Evolutionary conservation across 2,113 vertebrate species (phyloP), one percentile per base, ranked within the genome.

Genomic region (Indicator maculatus): DNA sequence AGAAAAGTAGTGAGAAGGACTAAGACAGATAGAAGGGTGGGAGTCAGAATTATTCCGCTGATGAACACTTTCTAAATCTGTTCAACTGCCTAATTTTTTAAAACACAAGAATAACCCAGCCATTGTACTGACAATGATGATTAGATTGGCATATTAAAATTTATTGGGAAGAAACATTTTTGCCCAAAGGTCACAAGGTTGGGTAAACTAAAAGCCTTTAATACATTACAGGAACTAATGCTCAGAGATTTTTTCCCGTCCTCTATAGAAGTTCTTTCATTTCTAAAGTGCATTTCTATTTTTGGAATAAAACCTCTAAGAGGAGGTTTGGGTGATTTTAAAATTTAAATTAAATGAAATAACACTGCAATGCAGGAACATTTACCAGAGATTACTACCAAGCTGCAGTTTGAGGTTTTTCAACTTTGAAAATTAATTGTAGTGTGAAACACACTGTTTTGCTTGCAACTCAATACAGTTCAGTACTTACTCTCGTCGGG

Each of bases 401-500:
- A 60, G 33, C 4, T 69, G 14, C 58, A 78, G 8, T 58, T 4
- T 26, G 58, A 63, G 10, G 1, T 1, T 86, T 88, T 77, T 71
- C 19, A 64, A 16, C 15, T 67, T 58, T 53, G 41, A 75, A 79
- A 83, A 64, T 33, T 2, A 52, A 47, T 5, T 12, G 23, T 2
- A 63, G 12, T 8, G 7, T 80, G 61, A 44, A 67, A 64, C 45
- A 70, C 3, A 56, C 2, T 75, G 14, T n/a, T 69, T 65, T 83
- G 39, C 28, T 63, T 69, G 30, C 44, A 93, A 52, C 75, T 56
- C 60, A 83, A 66, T 56, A 41, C 12, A 85, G 15, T 23, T 69
- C 5, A 6, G 39, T 67, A 98, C 99, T 99, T 98, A 99, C 99
- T 99, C 98, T 97, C 98, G 95, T 60, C 99, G 98, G 31, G 98